phyloP scores from a whole-genome alignment of 2,113 vertebrate genomes.

The Sinocyclocheilus grahami region DNA sequence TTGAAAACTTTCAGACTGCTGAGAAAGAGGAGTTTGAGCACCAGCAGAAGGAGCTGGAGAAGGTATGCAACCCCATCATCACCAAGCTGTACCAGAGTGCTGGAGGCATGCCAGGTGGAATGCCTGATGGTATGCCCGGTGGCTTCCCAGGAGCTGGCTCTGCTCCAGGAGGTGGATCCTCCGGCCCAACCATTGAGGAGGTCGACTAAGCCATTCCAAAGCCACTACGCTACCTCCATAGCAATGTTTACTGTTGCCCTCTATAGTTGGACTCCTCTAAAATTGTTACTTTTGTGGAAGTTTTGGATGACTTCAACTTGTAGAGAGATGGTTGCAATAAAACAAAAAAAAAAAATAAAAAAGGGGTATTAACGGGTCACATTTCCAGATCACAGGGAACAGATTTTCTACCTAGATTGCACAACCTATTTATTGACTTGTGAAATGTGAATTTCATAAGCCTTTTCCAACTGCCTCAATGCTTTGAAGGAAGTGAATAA shows the following conservation, averaged over 20 bases:
- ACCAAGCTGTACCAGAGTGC: slow-evolving; percentile 82
- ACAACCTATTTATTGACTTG: slow-evolving; percentile 33
- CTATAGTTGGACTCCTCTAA: slow-evolving; percentile 56
- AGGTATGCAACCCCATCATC: slow-evolving; percentile 82
- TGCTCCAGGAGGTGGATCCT: slow-evolving; percentile 76
- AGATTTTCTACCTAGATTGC: slow-evolving; percentile 51
- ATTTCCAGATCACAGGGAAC: slow-evolving; percentile 49
- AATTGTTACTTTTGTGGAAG: not conserved
- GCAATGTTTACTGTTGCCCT: slow-evolving; percentile 66
- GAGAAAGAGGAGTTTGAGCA: slow-evolving; percentile 95
- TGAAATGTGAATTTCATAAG: not conserved
- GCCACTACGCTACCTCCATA: slow-evolving; percentile 56
- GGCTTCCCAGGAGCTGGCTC: slow-evolving; percentile 80
- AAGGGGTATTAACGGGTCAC: slow-evolving; percentile 56
- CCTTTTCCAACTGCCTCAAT: slow-evolving; percentile 42
- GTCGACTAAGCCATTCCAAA: slow-evolving; percentile 72
- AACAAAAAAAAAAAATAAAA: slow-evolving; percentile 34
- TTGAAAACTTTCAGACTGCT: slow-evolving; percentile 75
- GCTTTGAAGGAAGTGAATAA: slow-evolving; percentile 51
- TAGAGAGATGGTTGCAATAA: slow-evolving; percentile 59
- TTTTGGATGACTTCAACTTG: slow-evolving; percentile 49
- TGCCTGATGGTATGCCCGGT: slow-evolving; percentile 91
- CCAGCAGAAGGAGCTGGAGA: slow-evolving; percentile 95
- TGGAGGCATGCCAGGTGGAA: slow-evolving; percentile 79
- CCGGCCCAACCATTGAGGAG: slow-evolving; percentile 82